Conservation (phyloP, 1,140 invertebrate genomes). For the Nautilus pompilius region DNA sequence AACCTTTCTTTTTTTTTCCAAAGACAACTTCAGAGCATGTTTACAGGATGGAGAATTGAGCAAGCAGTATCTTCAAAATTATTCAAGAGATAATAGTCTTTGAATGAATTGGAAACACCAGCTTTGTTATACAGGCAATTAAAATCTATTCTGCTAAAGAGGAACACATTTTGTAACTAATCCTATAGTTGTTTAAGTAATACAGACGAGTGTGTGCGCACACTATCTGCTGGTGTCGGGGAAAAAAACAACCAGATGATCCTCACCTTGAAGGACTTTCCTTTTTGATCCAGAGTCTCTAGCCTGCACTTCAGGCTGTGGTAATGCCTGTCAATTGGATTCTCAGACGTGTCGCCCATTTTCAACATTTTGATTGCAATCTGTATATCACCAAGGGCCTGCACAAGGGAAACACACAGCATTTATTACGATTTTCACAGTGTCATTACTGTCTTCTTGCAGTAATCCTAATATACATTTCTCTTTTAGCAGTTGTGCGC, state of each 20-base stretch:
- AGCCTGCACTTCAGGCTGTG: conserved; percentile 46
- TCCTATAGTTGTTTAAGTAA: neutral
- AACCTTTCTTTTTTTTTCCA: too few species aligned
- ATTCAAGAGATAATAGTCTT: too few species aligned
- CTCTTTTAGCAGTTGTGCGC: too few species aligned
- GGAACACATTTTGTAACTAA: neutral
- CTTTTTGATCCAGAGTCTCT: conserved; percentile 25
- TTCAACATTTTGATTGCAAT: conserved; percentile 51
- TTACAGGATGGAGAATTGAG: neutral
- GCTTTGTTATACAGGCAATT: too few species aligned
- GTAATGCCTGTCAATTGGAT: conserved; percentile 53
- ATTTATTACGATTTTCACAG: too few species aligned
- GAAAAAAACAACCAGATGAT: neutral
- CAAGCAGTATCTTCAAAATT: neutral
- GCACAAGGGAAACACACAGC: conserved; percentile 4
- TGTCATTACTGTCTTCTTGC: too few species aligned
- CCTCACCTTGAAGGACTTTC: conserved; percentile 40
- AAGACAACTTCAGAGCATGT: too few species aligned
- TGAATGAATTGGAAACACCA: too few species aligned
- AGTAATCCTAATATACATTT: too few species aligned
- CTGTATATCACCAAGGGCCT: conserved; percentile 52
- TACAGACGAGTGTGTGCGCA: neutral
- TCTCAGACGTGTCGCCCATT: conserved; percentile 41
- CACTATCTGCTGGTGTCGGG: conserved; percentile 6
- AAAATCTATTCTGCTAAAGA: too few species aligned